A percentile compares a stretch with the other conserved stretches of the same genome.
These are phyloP conservation scores for Eretmodus cyanostictus DNA, from an alignment of 2,113 vertebrate species.

Conservation along the genomic window DNA sequence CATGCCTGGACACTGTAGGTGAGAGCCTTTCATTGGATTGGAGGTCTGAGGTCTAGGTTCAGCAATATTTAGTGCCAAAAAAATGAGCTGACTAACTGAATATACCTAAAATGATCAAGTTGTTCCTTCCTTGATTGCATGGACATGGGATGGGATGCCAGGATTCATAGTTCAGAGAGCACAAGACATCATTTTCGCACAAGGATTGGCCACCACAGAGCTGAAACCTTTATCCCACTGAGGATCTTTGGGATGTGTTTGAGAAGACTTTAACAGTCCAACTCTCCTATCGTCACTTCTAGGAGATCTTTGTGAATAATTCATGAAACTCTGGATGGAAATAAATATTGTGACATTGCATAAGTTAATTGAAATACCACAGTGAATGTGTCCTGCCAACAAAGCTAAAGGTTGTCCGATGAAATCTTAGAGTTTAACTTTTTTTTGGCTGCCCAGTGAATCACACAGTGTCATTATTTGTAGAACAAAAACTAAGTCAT, in stretches of 20 bases:
- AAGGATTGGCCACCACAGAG: not conserved
- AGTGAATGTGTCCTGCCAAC: not conserved
- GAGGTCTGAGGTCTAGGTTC: not conserved
- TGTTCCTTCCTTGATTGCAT: not conserved
- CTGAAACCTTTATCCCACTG: not conserved
- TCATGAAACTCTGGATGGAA: not conserved
- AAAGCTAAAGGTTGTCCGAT: not conserved
- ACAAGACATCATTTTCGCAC: not conserved
- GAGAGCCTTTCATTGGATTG: not conserved
- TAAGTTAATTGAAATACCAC: not conserved
- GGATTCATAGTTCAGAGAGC: not conserved
- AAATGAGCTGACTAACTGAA: not conserved
- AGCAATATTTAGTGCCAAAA: not conserved
- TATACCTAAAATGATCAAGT: not conserved
- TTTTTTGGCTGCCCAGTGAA: not conserved
- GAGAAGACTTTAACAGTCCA: not conserved
- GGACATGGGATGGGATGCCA: not conserved
- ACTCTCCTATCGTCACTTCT: not conserved
- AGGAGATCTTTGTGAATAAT: not conserved
- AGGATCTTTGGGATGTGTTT: not conserved
- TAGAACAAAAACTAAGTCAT: not conserved
- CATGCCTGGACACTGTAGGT: not conserved
- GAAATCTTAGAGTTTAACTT: not conserved
- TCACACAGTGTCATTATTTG: not conserved
- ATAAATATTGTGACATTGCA: not conserved